phyloP scores from a whole-genome alignment of 2,888 invertebrate species.

The Clepsis dumicolana region DNA sequence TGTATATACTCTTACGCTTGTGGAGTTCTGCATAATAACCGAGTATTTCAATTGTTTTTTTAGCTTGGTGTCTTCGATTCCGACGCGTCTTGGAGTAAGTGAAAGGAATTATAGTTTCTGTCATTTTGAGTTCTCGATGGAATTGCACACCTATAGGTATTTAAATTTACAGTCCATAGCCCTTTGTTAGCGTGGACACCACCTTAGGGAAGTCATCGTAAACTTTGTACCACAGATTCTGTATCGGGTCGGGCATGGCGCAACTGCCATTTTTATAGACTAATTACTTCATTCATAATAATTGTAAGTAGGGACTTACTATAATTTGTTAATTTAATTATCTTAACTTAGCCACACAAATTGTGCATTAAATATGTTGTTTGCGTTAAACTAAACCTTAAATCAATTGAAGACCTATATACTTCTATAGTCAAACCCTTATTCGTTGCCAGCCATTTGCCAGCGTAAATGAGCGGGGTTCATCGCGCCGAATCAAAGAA shows the following conservation, averaged over 20 bases:
- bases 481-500: conserved; percentile 20
- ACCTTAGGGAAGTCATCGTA: conserved; percentile 58
- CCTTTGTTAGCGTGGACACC: neutral
- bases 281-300: neutral
- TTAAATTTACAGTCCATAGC: neutral
- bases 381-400: neutral
- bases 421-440: neutral
- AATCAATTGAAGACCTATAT: neutral
- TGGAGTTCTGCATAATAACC: no score
- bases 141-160: no score
- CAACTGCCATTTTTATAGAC: conserved; percentile 9
- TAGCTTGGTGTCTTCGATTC: neutral
- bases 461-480: neutral
- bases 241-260: conserved; percentile 48
- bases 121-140: neutral
- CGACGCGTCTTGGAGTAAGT: neutral
- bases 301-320: neutral
- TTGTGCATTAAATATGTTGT: no score
- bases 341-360: no score
- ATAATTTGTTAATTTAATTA: neutral
- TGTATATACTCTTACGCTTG: no score
- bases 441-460: neutral
- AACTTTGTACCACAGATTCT: conserved; percentile 56
- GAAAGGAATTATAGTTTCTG: neutral
- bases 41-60: no score